Percentiles rank a stretch among this genome's conserved stretches.
Evolutionary conservation across 2,888 invertebrate species (phyloP).

Genomic region (Lobophora halterata): DNA sequence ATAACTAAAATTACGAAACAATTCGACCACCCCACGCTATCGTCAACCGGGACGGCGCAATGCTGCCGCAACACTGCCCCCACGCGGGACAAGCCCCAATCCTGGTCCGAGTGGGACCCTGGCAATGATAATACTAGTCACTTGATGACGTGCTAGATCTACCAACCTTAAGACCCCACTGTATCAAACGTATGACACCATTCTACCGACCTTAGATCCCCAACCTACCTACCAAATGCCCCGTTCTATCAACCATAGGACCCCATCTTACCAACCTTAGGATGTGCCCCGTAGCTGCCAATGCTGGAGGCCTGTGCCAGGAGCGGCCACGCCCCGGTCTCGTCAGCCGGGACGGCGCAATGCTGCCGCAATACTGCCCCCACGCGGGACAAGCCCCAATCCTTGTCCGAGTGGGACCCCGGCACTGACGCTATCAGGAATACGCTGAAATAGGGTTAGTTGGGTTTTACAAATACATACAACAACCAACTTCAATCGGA

Average conservation of each 20-base stretch:
- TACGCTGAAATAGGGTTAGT: slow-evolving; percentile 88
- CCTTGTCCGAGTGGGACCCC: slow-evolving; percentile 85
- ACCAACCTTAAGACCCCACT: too few species aligned
- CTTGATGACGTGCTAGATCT: too few species aligned
- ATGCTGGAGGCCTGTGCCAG: slow-evolving; percentile 95
- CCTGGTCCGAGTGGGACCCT: slow-evolving; percentile 85
- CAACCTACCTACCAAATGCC: too few species aligned
- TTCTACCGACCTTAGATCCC: too few species aligned
- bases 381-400: slow-evolving; percentile 84
- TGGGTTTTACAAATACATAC: too few species aligned
- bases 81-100: slow-evolving; percentile 84
- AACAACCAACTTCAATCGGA: too few species aligned
- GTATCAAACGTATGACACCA: too few species aligned
- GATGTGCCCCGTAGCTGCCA: slow-evolving; percentile 89
- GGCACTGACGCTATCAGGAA: slow-evolving; percentile 93
- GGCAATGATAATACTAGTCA: slow-evolving; percentile 93
- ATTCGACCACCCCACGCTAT: slow-evolving; percentile 79
- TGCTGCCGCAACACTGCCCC: slow-evolving; percentile 84
- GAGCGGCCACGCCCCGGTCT: slow-evolving; percentile 83
- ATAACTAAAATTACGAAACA: too few species aligned
- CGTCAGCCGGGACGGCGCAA: slow-evolving; percentile 73
- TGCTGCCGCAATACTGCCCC: slow-evolving; percentile 84
- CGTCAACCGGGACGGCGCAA: slow-evolving; percentile 73
- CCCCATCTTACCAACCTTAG: slow-evolving; percentile 49
- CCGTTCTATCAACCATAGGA: too few species aligned